phyloP scores from a whole-genome alignment of 2,113 vertebrate species.

The Callopanchax toddi region DNA sequence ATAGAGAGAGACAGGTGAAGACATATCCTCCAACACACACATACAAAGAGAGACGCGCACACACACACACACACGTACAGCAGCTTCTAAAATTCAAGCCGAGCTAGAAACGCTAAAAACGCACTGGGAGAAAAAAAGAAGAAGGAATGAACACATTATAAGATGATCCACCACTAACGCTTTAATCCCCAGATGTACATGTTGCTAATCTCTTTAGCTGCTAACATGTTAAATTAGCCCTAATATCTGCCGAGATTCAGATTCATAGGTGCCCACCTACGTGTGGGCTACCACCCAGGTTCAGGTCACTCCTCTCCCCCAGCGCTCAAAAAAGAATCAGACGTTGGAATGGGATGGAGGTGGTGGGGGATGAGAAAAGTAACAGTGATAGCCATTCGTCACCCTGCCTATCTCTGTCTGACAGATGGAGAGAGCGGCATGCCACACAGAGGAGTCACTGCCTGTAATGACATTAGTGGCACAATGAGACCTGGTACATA shows the following conservation, averaged over 20 bases:
- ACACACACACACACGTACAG: slow-evolving; percentile 40
- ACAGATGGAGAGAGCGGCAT: slow-evolving; percentile 73
- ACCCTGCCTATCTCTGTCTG: slow-evolving; percentile 76
- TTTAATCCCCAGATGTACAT: slow-evolving; percentile 78
- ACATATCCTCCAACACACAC: slow-evolving; percentile 56
- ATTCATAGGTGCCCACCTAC: slow-evolving; percentile 72
- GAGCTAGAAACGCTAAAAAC: slow-evolving; percentile 49
- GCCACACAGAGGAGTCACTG: slow-evolving; percentile 75
- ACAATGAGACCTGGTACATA: slow-evolving; percentile 75
- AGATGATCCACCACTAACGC: slow-evolving; percentile 75
- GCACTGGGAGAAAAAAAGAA: slow-evolving; percentile 27
- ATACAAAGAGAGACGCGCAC: slow-evolving; percentile 21
- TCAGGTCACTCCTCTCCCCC: slow-evolving; percentile 75
- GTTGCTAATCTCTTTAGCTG: slow-evolving; percentile 78
- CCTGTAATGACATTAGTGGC: slow-evolving; percentile 82
- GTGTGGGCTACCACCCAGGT: slow-evolving; percentile 72
- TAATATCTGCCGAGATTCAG: slow-evolving; percentile 74
- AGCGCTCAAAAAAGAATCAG: slow-evolving; percentile 52
- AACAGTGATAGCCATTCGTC: slow-evolving; percentile 77
- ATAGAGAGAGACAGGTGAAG: slow-evolving; percentile 75
- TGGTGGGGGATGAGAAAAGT: slow-evolving; percentile 55
- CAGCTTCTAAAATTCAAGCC: slow-evolving; percentile 62
- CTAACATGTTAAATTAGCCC: slow-evolving; percentile 78
- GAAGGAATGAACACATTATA: slow-evolving; percentile 71
- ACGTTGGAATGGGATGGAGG: slow-evolving; percentile 44